Conservation (phyloP, 2,113 vertebrate genomes). For the Plecturocebus donacophilus region DNA sequence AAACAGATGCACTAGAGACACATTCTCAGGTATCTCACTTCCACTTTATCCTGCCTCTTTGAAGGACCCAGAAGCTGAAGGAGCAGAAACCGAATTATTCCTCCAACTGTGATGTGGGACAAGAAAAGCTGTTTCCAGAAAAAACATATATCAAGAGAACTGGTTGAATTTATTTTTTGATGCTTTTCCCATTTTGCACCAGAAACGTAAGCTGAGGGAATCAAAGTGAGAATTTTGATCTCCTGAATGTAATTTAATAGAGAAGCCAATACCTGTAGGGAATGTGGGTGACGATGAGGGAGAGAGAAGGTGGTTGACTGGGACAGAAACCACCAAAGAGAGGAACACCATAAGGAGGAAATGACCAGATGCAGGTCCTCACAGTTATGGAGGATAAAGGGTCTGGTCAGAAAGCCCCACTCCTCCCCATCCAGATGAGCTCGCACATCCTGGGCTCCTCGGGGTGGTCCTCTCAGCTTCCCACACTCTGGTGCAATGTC, state of each 20-base stretch:
- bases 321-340: not conserved
- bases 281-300: not conserved
- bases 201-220: not conserved
- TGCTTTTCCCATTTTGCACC: not conserved
- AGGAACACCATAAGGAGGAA: not conserved
- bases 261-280: not conserved
- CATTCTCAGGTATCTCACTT: not conserved
- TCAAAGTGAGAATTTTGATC: not conserved
- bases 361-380: not conserved
- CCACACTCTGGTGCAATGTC: rapidly evolving
- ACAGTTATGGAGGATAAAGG: rapidly evolving
- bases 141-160: not conserved
- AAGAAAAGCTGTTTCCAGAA: not conserved
- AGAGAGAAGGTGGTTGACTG: not conserved
- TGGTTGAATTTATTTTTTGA: not conserved
- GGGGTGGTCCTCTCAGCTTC: not conserved
- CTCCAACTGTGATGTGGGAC: too few species aligned
- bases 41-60: not conserved
- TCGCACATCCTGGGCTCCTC: not conserved
- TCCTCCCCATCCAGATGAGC: too few species aligned
- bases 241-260: not conserved
- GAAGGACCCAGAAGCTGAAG: not conserved
- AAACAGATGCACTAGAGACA: not conserved
- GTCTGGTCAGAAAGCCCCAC: too few species aligned
- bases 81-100: not conserved